Evolutionary conservation across 2,113 vertebrate genomes (phyloP), one percentile per base, ranked within the genome.

Genomic region (Myotis yumanensis): DNA sequence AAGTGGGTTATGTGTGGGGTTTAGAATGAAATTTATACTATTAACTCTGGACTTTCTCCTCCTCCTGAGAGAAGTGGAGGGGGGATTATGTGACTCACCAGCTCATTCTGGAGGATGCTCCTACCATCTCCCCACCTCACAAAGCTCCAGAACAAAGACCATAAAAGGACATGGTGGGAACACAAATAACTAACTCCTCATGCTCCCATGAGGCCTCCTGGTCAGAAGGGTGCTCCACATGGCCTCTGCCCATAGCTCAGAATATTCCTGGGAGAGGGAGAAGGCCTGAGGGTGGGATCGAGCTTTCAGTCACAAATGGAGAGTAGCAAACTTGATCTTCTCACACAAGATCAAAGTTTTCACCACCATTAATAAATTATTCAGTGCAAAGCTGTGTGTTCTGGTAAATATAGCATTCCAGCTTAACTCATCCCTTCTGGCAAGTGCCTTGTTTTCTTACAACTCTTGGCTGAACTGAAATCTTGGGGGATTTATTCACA

Each of bases 381-480:
- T 91, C 68, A 37, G 25, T 28, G 77, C 25, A 87, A 68, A 89
- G 8, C 32, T 94, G n/a, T 16, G 1, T 25, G n/a, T 81, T 79
- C 90, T 88, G 35, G 25, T 91, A 91, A 95, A 94, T 35, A 68
- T 6, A 79, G 43, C 7, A 23, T 87, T 83, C n/a, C 86, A 79
- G 20, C 35, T 94, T 73, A 83, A 11, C n/a, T 88, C 15, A 81
- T 96, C 15, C n/a, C 52, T 91, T 93, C 52, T 40, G 28, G 76
- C 54, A 81, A 54, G 20, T 48, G 40, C 37, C 20, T 86, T 4
- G 23, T 73, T 83, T 86, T 87, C 48, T 95, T 87, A 52, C 6
- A 81, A 77, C 72, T 91, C 71, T 88, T 91, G 72, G 32, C 66
- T 52, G 2, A 93, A 30, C 43, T 81, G 83, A 96, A 91, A 84